phyloP scores from a whole-genome alignment of 2,797 vertebrate species.

The Tauraco hartlaubi region DNA sequence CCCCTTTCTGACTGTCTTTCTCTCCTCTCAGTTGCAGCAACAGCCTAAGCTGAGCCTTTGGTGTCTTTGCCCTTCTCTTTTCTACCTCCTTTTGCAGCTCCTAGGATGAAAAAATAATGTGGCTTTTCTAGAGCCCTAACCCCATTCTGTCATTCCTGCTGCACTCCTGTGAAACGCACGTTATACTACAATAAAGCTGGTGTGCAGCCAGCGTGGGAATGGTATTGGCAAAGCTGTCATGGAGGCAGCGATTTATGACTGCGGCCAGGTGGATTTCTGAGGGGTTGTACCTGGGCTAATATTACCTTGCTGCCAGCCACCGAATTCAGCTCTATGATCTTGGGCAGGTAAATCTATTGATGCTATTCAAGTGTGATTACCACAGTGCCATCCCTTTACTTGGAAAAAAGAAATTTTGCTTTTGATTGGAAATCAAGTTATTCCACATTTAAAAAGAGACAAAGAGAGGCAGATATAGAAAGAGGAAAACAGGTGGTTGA shows the following conservation, averaged over 20 bases:
- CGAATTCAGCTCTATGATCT: neutral
- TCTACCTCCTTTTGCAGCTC: constrained; percentile 15
- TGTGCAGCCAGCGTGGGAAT: constrained; percentile 82
- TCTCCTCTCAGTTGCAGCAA: neutral
- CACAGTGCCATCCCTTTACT: neutral
- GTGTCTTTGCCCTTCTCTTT: constrained; percentile 23
- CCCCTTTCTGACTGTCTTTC: neutral
- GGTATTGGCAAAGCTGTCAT: constrained; percentile 84
- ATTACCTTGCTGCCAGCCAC: constrained; percentile 39
- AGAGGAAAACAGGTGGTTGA: neutral
- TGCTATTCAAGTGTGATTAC: neutral
- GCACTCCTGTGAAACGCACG: constrained; percentile 73
- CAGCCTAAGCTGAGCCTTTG: neutral
- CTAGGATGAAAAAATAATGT: constrained; percentile 53
- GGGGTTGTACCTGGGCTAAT: constrained; percentile 73
- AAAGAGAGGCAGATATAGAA: neutral
- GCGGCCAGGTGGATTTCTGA: constrained; percentile 74
- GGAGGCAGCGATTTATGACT: constrained; percentile 83
- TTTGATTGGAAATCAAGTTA: constrained; percentile 50
- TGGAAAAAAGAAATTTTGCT: neutral
- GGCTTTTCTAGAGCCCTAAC: constrained; percentile 78
- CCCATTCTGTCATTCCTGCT: constrained; percentile 88
- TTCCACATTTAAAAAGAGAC: neutral
- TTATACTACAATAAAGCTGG: constrained; percentile 82
- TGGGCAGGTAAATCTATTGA: neutral